phyloP scores from a whole-genome alignment of 2,113 vertebrate species.

The Gymnogyps californianus region DNA sequence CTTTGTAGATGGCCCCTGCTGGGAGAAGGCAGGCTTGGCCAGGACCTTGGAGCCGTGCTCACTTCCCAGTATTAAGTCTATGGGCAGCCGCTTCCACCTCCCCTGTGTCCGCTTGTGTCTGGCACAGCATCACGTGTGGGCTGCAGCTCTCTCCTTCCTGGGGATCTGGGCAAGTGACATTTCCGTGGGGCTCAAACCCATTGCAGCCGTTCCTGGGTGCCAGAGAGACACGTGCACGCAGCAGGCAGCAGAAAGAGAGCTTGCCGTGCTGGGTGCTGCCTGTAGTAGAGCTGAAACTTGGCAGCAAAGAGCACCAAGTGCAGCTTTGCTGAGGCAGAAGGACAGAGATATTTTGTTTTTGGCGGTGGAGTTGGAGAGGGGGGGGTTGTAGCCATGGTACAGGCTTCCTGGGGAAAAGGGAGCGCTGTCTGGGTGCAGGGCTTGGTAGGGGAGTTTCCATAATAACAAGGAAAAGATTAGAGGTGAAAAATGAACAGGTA shows the following conservation, averaged over 20 bases:
- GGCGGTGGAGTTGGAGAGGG: neutral
- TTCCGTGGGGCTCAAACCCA: neutral
- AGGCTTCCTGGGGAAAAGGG: neutral
- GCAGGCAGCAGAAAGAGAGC: neutral
- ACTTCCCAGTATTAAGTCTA: neutral
- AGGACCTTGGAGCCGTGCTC: neutral
- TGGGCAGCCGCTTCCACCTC: neutral
- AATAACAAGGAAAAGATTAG: neutral
- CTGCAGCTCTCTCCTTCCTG: neutral
- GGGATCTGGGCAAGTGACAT: neutral
- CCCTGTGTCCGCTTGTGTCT: neutral
- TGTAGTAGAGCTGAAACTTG: neutral
- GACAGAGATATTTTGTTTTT: neutral
- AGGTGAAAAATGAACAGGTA: neutral
- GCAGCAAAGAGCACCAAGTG: neutral
- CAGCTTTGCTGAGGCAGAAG: neutral
- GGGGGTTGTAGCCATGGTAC: fast-evolving
- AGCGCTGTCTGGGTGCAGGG: neutral
- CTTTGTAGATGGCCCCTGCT: neutral
- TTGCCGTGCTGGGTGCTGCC: neutral
- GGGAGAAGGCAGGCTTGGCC: neutral
- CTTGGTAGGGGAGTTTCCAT: neutral
- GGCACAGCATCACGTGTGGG: neutral
- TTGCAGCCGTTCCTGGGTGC: neutral
- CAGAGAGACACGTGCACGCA: neutral